phyloP scores from a whole-genome alignment of 2,113 vertebrate species.

The Junco hyemalis region DNA sequence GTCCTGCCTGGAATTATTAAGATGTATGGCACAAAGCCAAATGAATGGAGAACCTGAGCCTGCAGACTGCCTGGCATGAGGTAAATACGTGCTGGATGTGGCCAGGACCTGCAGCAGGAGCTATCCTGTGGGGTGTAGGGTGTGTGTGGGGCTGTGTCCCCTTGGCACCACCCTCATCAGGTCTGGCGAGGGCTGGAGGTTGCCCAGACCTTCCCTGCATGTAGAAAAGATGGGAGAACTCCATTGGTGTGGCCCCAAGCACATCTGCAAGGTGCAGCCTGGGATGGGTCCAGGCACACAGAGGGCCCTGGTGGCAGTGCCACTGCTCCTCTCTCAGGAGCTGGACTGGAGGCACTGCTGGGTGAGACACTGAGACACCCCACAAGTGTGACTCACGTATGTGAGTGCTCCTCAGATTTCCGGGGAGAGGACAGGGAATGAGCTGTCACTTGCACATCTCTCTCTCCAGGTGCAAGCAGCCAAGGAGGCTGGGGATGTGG shows the following conservation, averaged over 20 bases:
- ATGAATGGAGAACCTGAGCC: not conserved
- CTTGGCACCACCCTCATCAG: too few species aligned
- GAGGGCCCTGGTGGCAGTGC: not conserved
- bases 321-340: not conserved
- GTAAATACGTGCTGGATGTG: rapidly evolving
- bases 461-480: not conserved
- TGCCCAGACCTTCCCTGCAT: not conserved
- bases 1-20: not conserved
- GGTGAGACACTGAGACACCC: not conserved
- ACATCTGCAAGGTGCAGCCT: not conserved
- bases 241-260: rapidly evolving
- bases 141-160: not conserved
- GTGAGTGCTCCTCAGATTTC: not conserved
- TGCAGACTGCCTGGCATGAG: not conserved
- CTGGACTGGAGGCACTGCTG: rapidly evolving
- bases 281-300: rapidly evolving
- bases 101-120: not conserved
- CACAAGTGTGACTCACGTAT: not conserved
- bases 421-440: rapidly evolving
- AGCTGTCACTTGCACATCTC: rapidly evolving
- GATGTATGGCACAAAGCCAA: not conserved
- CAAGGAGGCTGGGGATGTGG: too few species aligned
- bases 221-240: not conserved
- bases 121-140: not conserved
- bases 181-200: not conserved